A percentile compares a stretch with the other conserved stretches of the same genome.
Evolutionary conservation across 30 jellyfish, hydroid and myxozoan genomes (phyloP).

Genomic region (Hydractinia echinata): DNA sequence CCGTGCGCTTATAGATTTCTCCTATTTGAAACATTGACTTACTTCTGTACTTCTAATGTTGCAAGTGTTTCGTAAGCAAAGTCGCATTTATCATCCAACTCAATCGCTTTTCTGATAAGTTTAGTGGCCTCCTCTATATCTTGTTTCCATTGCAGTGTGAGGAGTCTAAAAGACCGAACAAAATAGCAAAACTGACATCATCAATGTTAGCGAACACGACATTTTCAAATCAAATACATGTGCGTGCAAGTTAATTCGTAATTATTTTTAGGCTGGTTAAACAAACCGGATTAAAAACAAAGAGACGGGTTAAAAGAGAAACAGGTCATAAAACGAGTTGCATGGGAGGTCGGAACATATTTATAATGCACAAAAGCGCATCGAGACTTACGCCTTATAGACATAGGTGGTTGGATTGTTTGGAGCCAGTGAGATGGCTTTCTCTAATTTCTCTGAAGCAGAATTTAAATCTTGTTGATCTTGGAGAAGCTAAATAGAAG

Average conservation of each 20-base stretch:
- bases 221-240: background rate
- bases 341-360: too few species aligned
- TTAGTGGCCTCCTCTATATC: conserved; percentile 64
- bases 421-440: conserved; percentile 84
- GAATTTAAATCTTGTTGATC: conserved; percentile 77
- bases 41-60: conserved; percentile 90
- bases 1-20: too few species aligned
- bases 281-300: too few species aligned
- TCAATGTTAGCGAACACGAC: background rate
- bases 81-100: conserved; percentile 83
- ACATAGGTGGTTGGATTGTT: conserved; percentile 82
- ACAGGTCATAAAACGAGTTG: too few species aligned
- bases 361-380: too few species aligned
- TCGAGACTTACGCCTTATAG: conserved; percentile 80
- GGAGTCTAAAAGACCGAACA: conserved; percentile 45
- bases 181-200: background rate
- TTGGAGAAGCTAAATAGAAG: conserved; percentile 66
- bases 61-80: conserved; percentile 97
- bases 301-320: too few species aligned
- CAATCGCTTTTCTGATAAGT: conserved; percentile 64
- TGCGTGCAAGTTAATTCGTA: too few species aligned
- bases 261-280: too few species aligned
- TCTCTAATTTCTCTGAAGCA: conserved; percentile 76
- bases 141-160: conserved; percentile 76
- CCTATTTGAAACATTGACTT: background rate